These are phyloP conservation scores for Hirtodrosophila cameraria DNA, from an alignment of 2,888 invertebrate species.

Conservation along the genomic window DNA sequence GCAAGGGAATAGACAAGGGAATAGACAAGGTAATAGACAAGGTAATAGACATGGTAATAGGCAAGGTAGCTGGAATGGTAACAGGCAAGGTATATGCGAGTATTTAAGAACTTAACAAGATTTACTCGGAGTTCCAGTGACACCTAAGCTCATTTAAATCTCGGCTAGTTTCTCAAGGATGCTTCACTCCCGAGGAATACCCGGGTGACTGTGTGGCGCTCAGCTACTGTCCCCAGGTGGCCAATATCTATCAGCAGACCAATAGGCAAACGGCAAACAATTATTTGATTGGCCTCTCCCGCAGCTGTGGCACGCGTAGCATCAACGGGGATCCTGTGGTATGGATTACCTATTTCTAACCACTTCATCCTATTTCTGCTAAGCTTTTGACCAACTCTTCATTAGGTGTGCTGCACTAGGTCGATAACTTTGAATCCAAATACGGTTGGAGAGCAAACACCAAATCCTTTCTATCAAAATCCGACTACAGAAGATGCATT, in stretches of 20 bases:
- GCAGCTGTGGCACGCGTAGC: constrained; percentile 79
- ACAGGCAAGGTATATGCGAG: too few species aligned
- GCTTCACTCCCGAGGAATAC: constrained; percentile 81
- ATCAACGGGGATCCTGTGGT: constrained; percentile 82
- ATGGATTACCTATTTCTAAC: constrained; percentile 23
- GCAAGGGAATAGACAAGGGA: constrained; percentile 68
- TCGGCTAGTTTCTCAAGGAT: constrained; percentile 73
- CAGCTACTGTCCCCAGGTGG: constrained; percentile 78
- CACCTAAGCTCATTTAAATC: too few species aligned
- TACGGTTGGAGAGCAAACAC: constrained; percentile 49
- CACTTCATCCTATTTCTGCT: background rate
- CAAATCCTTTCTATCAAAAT: constrained; percentile 63
- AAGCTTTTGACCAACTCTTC: constrained; percentile 10
- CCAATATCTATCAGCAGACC: constrained; percentile 69
- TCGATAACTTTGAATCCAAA: constrained; percentile 60
- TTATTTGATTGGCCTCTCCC: constrained; percentile 77
- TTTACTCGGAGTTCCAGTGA: too few species aligned
- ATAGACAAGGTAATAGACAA: constrained; percentile 59
- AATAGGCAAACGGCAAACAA: constrained; percentile 68
- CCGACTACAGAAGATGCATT: constrained; percentile 37
- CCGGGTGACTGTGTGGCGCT: constrained; percentile 80
- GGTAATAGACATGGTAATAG: too few species aligned
- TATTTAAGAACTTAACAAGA: too few species aligned
- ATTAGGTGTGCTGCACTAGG: constrained; percentile 79
- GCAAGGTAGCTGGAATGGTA: too few species aligned